A percentile compares a stretch with the other conserved stretches of the same genome.
Evolutionary conservation across 2,113 vertebrate genomes (phyloP).

Genomic region (Misgurnus mizolepis): DNA sequence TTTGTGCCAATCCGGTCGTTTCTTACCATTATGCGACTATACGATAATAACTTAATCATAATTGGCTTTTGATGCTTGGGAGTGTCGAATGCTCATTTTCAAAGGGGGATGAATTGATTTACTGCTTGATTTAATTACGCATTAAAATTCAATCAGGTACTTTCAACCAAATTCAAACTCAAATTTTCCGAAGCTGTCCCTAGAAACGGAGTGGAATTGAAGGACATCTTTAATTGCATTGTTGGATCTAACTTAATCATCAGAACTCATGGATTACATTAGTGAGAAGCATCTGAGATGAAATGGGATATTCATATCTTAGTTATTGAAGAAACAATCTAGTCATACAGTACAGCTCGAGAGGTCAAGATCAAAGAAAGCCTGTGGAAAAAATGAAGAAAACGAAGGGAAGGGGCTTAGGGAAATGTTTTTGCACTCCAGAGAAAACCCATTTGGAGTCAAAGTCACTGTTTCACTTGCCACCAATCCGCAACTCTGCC

Average conservation of each 20-base stretch:
- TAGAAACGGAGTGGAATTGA: constrained; percentile 67
- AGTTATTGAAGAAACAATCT: constrained; percentile 37
- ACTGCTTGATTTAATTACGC: constrained; percentile 82
- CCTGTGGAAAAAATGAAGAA: background rate
- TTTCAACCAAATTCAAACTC: constrained; percentile 74
- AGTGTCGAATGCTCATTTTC: constrained; percentile 75
- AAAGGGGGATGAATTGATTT: constrained; percentile 78
- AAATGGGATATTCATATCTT: constrained; percentile 24
- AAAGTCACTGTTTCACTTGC: constrained; percentile 21
- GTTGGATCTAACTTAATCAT: constrained; percentile 67
- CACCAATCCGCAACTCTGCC: constrained; percentile 22
- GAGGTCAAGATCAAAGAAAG: background rate
- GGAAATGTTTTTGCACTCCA: background rate
- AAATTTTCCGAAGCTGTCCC: constrained; percentile 75
- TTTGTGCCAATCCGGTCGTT: constrained; percentile 57
- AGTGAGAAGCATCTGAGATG: constrained; percentile 40
- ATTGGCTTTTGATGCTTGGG: constrained; percentile 75
- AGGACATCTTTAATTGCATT: constrained; percentile 69
- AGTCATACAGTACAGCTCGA: background rate
- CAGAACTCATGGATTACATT: constrained; percentile 55
- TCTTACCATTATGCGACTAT: constrained; percentile 67
- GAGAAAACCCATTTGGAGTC: constrained; percentile 25
- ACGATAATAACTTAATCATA: constrained; percentile 80
- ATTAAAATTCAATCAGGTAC: constrained; percentile 83
- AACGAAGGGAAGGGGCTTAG: background rate